phyloP scores from a whole-genome alignment of 37 sponge, comb jelly and placozoan genomes.

The Tethya wilhelma region DNA sequence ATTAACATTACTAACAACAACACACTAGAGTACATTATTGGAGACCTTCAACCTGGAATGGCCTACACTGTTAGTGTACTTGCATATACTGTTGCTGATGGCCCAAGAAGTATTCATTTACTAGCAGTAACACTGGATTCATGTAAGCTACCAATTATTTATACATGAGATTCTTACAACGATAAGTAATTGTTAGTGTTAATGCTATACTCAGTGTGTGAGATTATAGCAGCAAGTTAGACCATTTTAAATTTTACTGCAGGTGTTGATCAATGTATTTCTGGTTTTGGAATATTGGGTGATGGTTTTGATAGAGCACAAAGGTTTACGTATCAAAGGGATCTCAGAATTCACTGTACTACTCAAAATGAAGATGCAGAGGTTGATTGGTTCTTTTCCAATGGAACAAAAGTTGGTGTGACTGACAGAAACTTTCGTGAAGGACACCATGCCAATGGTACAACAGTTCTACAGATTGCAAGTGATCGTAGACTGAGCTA shows the following conservation, averaged over 20 bases:
- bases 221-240: no score
- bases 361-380: background rate
- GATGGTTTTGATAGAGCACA: constrained; percentile 21
- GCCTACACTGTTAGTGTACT: constrained; percentile 22
- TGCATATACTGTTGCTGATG: constrained; percentile 38
- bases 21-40: background rate
- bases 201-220: no score
- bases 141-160: no score
- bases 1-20: background rate
- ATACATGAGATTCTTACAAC: no score
- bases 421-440: constrained; percentile 23
- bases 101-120: constrained; percentile 16
- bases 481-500: background rate
- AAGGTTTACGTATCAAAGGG: background rate
- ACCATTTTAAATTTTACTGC: no score
- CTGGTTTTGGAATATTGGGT: constrained; percentile 40
- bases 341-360: constrained; percentile 31
- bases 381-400: constrained; percentile 21
- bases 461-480: constrained; percentile 27
- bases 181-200: no score
- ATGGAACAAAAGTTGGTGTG: constrained; percentile 23
- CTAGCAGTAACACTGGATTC: constrained; percentile 1
- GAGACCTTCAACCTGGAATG: constrained; percentile 9
- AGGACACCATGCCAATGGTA: constrained; percentile 26
- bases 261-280: no score